Base-by-base conservation (phyloP, 2,888 invertebrate genomes). In the Polydrusus pterygomalis region DNA sequence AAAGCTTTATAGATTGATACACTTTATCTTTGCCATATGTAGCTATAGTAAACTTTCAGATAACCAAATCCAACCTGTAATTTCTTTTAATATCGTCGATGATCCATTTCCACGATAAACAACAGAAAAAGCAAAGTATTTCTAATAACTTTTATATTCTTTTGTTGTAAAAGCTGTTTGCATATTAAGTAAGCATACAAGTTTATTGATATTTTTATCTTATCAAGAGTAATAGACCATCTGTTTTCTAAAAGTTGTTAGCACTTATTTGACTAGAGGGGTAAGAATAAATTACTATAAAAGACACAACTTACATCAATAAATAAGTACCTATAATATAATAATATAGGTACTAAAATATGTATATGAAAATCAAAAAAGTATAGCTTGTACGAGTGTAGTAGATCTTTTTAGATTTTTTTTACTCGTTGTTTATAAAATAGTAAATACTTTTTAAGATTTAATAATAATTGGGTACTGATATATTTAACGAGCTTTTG, bases 181-280 rank as follows among this genome's bases (percentile, higher is more conserved):
- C 49, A n/a, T 30, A 60, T 38, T 63, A 70, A 70, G 54, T 70
- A 73, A 67, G 58, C 73, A 60, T 47, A 67, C 60, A 58, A 20
- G 15, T 47, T 49, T 74, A 74, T 74, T 62, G 74, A 74, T 74
- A 70, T 60, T 58, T 64, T 74, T 74, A 74, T 74, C 74, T 74
- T 69, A 74, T 74, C 74, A 13, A 7, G n/a, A 47, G 30, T 74
- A 74, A 74, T 70, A 74, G 40, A 64, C 74, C 74, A 74, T 74
- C 74, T 74, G 74, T 63, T 58, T 34, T 34, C 63, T 54, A 54
- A 69, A 74, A 73, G 62, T 74, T 45, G 47, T 65, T 73, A 54
- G n/a, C 58, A 40, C 63, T 74, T 74, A 60, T 74, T 62, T 40
- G 40, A 9, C 38, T 43, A 6, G 3, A 13, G 54, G 54, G 54